These are phyloP conservation scores for Notiomystis cincta DNA, from an alignment of 2,113 vertebrate genomes.

Conservation along the genomic window DNA sequence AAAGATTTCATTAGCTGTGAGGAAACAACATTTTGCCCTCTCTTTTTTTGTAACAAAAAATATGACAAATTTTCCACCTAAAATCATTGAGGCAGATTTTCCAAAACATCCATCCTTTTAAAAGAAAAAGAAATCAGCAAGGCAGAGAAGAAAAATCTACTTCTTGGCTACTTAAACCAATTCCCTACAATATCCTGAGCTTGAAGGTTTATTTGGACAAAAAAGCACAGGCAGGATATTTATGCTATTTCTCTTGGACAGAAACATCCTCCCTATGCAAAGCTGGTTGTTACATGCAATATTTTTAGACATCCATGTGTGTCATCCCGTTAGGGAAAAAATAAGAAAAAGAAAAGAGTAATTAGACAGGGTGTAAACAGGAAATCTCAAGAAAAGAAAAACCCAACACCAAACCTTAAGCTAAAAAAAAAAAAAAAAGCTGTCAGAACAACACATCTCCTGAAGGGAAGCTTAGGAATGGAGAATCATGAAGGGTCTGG, in stretches of 20 bases:
- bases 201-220: not conserved
- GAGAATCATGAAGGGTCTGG: not conserved
- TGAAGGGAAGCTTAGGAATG: not conserved
- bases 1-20: not conserved
- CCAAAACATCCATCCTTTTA: not conserved
- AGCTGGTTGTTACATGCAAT: slow-evolving; percentile 41
- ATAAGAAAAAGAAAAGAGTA: not conserved
- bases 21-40: not conserved
- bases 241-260: slow-evolving; percentile 25
- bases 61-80: not conserved
- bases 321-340: slow-evolving; percentile 22
- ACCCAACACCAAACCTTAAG: not conserved
- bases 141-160: not conserved
- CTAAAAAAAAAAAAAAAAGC: not conserved
- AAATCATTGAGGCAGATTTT: not conserved
- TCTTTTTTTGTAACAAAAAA: not conserved
- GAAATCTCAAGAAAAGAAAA: slow-evolving; percentile 25
- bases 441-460: not conserved
- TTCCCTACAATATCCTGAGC: not conserved
- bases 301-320: slow-evolving; percentile 69
- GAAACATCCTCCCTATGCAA: slow-evolving; percentile 43
- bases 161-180: not conserved
- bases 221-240: slow-evolving; percentile 38
- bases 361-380: slow-evolving; percentile 60
- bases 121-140: not conserved